phyloP scores from a whole-genome alignment of 2,113 vertebrate genomes.

The Mirza zaza region DNA sequence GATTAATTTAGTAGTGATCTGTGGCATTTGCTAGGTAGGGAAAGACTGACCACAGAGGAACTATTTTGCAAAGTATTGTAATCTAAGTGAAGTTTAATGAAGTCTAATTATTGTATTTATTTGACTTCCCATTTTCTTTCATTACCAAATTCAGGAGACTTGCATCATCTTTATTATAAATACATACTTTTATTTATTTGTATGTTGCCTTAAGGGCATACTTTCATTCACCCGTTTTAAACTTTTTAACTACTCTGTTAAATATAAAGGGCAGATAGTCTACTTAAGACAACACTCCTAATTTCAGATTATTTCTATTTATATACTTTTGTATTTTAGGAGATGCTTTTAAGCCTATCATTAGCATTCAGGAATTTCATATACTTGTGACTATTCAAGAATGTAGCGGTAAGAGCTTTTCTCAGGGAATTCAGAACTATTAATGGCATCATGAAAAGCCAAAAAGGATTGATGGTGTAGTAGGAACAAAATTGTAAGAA shows the following conservation, averaged over 20 bases:
- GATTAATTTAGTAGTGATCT: neutral
- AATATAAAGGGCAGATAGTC: neutral
- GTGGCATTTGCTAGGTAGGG: neutral
- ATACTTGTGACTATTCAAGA: neutral
- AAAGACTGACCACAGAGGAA: neutral
- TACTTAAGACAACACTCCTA: neutral
- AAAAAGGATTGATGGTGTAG: neutral
- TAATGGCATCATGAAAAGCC: neutral
- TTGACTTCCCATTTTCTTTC: neutral
- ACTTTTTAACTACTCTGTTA: neutral
- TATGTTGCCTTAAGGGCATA: neutral
- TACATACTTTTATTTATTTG: conserved; percentile 3
- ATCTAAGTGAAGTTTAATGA: neutral
- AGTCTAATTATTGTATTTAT: neutral
- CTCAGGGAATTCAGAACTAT: neutral
- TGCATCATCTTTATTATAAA: neutral
- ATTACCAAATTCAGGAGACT: neutral
- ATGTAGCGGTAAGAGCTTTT: neutral
- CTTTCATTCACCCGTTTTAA: neutral
- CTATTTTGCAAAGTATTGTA: neutral
- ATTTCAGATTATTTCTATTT: conserved; percentile 14
- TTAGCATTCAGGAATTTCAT: neutral
- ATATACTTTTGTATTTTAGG: neutral
- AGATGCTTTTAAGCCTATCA: neutral
- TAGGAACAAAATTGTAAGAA: neutral